Evolutionary conservation across 2,113 vertebrate genomes (phyloP).

Genomic region (Rhinopomastus cyanomelas): DNA sequence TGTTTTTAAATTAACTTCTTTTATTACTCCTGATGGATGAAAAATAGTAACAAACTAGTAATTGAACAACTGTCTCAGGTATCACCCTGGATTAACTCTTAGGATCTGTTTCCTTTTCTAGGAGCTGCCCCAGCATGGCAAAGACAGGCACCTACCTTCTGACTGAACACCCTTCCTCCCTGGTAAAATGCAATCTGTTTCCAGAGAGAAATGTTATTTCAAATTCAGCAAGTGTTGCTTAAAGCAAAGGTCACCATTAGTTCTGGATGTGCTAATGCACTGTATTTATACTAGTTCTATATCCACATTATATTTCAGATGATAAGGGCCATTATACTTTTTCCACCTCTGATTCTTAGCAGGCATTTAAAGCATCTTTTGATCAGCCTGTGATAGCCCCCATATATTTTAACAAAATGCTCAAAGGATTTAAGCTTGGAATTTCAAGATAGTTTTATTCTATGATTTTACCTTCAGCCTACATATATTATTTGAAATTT

Average conservation of each 20-base stretch:
- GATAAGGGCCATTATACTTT: background rate
- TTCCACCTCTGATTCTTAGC: constrained; percentile 28
- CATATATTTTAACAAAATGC: background rate
- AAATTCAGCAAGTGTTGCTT: constrained; percentile 1
- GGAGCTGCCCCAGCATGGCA: background rate
- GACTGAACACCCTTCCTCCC: background rate
- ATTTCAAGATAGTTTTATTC: constrained; percentile 24
- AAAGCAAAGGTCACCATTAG: constrained; percentile 37
- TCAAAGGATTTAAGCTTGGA: background rate
- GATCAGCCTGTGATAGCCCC: background rate
- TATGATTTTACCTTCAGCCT: background rate
- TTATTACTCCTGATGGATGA: background rate
- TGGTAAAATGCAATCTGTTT: background rate
- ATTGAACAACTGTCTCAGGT: background rate
- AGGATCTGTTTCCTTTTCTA: background rate
- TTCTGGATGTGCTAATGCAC: constrained; percentile 18
- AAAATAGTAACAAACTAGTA: background rate
- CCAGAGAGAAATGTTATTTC: constrained; percentile 2
- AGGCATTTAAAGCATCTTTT: constrained; percentile 52
- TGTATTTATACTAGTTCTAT: background rate
- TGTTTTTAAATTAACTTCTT: background rate
- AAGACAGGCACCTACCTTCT: background rate
- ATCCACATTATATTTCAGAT: background rate
- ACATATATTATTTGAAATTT: background rate
- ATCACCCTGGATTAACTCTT: background rate